Conservation (phyloP, 2,888 invertebrate species). For the Diplazon laetatorius region DNA sequence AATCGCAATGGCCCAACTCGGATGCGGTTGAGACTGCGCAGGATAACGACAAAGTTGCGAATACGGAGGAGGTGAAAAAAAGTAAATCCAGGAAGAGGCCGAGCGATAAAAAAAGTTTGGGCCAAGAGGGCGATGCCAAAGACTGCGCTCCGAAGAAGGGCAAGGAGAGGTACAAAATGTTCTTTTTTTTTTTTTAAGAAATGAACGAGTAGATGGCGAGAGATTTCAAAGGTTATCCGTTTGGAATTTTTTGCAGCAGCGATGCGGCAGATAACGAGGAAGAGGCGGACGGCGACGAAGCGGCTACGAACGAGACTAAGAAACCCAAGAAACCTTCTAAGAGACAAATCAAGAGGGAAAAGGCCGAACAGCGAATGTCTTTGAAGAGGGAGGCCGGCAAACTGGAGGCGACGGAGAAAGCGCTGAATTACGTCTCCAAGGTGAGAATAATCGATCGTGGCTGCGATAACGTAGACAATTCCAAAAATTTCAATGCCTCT, state of each 20-base stretch:
- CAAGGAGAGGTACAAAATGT: constrained; percentile 39
- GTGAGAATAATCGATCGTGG: constrained; percentile 63
- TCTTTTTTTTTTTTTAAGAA: no score
- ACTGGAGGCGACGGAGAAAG: constrained; percentile 85
- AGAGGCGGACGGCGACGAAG: constrained; percentile 70
- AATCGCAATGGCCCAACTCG: background rate
- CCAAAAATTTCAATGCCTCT: background rate
- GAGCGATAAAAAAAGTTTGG: constrained; percentile 24
- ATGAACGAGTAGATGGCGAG: background rate
- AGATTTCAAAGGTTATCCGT: background rate
- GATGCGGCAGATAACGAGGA: constrained; percentile 64
- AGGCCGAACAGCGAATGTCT: constrained; percentile 84
- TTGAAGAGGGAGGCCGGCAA: constrained; percentile 84
- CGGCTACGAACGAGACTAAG: constrained; percentile 64
- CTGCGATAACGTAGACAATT: background rate
- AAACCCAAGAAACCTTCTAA: constrained; percentile 84
- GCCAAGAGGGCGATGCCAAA: constrained; percentile 3
- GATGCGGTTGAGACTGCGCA: background rate
- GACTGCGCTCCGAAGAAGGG: constrained; percentile 33
- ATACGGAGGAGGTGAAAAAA: constrained; percentile 26
- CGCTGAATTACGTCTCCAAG: constrained; percentile 86
- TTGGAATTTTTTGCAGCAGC: constrained; percentile 29
- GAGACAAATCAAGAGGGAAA: constrained; percentile 87
- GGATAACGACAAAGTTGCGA: constrained; percentile 10
- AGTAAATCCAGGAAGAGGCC: constrained; percentile 43